phyloP scores from a whole-genome alignment of 2,797 vertebrate genomes.

The Dryobates pubescens region DNA sequence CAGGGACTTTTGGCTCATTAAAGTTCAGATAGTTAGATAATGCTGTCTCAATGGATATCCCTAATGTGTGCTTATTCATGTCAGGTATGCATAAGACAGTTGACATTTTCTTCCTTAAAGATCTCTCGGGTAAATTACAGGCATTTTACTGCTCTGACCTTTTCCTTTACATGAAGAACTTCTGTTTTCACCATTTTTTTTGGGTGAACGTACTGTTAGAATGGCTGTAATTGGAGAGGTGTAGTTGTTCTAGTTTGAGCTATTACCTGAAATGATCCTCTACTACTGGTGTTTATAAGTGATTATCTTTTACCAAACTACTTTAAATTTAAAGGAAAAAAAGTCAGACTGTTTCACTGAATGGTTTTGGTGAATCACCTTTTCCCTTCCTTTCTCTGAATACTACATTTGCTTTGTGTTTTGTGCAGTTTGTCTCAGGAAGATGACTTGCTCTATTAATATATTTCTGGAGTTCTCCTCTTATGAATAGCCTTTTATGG shows the following conservation, averaged over 20 bases:
- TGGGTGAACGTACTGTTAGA: neutral
- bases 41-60: neutral
- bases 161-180: slow-evolving; percentile 48
- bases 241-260: slow-evolving; percentile 11
- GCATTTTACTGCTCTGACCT: slow-evolving; percentile 60
- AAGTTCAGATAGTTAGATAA: slow-evolving; percentile 28
- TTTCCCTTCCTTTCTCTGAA: slow-evolving; percentile 28
- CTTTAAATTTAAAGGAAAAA: slow-evolving; percentile 38
- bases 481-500: slow-evolving; percentile 70
- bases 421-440: slow-evolving; percentile 50
- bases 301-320: slow-evolving; percentile 38
- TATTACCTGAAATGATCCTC: slow-evolving; percentile 35
- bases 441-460: slow-evolving; percentile 73
- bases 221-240: neutral
- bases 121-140: slow-evolving; percentile 53
- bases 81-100: slow-evolving; percentile 48
- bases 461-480: slow-evolving; percentile 64
- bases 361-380: slow-evolving; percentile 44
- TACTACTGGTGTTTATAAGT: slow-evolving; percentile 8
- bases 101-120: slow-evolving; percentile 61
- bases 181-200: slow-evolving; percentile 43
- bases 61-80: slow-evolving; percentile 39
- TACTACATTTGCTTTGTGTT: slow-evolving; percentile 53
- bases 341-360: slow-evolving; percentile 33
- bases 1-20: slow-evolving; percentile 43